Evolutionary conservation across 2,888 invertebrate genomes (phyloP).

Genomic region (Drosophila neonasuta): DNA sequence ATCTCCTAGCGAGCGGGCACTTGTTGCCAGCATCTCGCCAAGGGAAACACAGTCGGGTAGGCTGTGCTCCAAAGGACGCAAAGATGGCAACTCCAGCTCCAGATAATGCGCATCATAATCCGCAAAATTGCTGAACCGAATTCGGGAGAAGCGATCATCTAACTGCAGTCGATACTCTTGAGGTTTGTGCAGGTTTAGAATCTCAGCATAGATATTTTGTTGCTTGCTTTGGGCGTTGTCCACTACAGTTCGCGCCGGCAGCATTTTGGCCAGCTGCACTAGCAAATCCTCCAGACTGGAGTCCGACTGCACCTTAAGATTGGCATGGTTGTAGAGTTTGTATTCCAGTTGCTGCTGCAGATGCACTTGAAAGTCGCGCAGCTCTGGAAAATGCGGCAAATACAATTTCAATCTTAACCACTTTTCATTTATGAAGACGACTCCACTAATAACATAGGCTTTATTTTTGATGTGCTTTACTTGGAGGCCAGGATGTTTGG

Average conservation of each 20-base stretch:
- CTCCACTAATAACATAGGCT: conserved; percentile 40
- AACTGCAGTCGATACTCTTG: conserved; percentile 65
- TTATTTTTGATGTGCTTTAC: conserved; percentile 19
- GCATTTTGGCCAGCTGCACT: conserved; percentile 46
- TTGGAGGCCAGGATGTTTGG: conserved; percentile 51
- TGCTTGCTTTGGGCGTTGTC: background rate
- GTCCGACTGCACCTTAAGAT: conserved; percentile 41
- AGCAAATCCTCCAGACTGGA: conserved; percentile 68
- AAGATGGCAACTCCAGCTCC: conserved; percentile 64
- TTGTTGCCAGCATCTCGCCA: conserved; percentile 57
- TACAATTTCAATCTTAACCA: conserved; percentile 62
- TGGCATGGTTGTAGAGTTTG: conserved; percentile 33
- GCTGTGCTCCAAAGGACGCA: conserved; percentile 73
- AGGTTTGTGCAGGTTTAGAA: conserved; percentile 63
- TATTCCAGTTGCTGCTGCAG: conserved; percentile 55
- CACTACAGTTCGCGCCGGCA: conserved; percentile 3
- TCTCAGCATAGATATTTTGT: conserved; percentile 64
- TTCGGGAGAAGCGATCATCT: conserved; percentile 53
- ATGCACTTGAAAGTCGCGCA: conserved; percentile 53
- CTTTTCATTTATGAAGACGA: conserved; percentile 20
- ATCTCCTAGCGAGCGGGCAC: conserved; percentile 27
- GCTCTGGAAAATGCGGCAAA: conserved; percentile 70
- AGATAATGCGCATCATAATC: conserved; percentile 74
- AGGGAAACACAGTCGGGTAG: conserved; percentile 74
- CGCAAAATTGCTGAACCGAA: conserved; percentile 74